These are phyloP conservation scores for Drosophila subpulchrella DNA, from an alignment of 1,140 invertebrate genomes.

Conservation along the genomic window DNA sequence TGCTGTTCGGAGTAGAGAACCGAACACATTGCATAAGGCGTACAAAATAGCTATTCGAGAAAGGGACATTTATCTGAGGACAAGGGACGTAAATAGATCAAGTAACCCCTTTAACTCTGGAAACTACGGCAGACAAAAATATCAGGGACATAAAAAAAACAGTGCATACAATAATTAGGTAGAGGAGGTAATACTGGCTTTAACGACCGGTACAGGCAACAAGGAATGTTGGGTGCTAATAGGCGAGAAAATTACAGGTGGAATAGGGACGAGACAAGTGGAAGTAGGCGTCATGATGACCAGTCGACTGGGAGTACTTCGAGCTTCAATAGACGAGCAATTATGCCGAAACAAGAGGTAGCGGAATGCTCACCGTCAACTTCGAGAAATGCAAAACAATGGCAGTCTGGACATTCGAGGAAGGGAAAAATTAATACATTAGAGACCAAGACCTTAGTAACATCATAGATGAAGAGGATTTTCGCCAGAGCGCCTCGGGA, in stretches of 20 bases:
- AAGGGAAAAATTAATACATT: background rate
- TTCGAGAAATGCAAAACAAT: background rate
- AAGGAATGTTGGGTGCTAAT: too few relatives aligned
- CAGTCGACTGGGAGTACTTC: background rate
- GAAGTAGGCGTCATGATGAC: background rate
- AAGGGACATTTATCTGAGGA: background rate
- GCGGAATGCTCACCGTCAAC: background rate
- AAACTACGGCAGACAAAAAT: background rate
- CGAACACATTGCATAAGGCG: too few relatives aligned
- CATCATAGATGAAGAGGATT: too few relatives aligned
- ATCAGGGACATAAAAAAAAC: background rate
- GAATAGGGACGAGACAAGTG: background rate
- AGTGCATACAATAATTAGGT: too few relatives aligned
- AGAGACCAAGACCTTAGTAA: too few relatives aligned
- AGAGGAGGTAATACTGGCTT: too few relatives aligned
- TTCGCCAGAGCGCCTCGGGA: too few relatives aligned
- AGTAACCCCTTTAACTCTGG: background rate
- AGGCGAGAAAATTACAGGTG: too few relatives aligned
- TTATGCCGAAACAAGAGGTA: background rate
- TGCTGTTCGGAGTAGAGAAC: too few relatives aligned
- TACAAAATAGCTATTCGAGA: too few relatives aligned
- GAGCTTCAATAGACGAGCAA: background rate
- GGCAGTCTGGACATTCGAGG: too few relatives aligned
- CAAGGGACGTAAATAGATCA: background rate
- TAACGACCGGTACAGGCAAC: too few relatives aligned